phyloP scores from a whole-genome alignment of 2,888 invertebrate genomes.

The Tinea pellionella region DNA sequence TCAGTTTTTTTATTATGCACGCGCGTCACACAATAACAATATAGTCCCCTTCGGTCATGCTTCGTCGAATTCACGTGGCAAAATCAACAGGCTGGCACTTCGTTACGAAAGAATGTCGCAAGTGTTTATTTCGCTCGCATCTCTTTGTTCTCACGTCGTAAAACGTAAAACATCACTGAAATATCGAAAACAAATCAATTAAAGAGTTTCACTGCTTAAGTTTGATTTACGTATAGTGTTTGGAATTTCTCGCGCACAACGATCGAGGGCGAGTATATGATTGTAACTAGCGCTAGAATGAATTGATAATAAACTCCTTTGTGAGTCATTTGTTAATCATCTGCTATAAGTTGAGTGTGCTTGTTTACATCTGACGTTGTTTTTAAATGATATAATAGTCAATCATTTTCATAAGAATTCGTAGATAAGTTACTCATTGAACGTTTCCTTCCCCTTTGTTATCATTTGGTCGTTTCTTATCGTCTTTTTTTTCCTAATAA shows the following conservation, averaged over 20 bases:
- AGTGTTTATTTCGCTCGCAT: constrained; percentile 21
- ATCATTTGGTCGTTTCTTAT: background rate
- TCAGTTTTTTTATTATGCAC: constrained; percentile 49
- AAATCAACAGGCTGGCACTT: constrained; percentile 57
- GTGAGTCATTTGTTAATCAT: constrained; percentile 49
- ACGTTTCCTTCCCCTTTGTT: background rate
- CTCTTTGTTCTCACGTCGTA: constrained; percentile 52
- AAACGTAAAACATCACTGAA: background rate
- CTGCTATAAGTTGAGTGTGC: constrained; percentile 10
- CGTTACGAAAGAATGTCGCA: background rate
- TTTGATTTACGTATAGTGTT: background rate
- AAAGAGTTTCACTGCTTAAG: background rate
- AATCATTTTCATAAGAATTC: background rate
- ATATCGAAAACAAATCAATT: background rate
- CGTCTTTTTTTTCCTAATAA: background rate
- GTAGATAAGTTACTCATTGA: background rate
- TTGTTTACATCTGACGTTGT: constrained; percentile 10
- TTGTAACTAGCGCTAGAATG: constrained; percentile 47
- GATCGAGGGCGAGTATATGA: constrained; percentile 43
- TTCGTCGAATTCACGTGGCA: constrained; percentile 50
- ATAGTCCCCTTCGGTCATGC: constrained; percentile 54
- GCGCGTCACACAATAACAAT: constrained; percentile 41
- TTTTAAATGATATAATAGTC: background rate
- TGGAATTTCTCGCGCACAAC: constrained; percentile 24
- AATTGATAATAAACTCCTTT: constrained; percentile 64